phyloP scores from a whole-genome alignment of 2,113 vertebrate species.

The Triplophysa rosa region DNA sequence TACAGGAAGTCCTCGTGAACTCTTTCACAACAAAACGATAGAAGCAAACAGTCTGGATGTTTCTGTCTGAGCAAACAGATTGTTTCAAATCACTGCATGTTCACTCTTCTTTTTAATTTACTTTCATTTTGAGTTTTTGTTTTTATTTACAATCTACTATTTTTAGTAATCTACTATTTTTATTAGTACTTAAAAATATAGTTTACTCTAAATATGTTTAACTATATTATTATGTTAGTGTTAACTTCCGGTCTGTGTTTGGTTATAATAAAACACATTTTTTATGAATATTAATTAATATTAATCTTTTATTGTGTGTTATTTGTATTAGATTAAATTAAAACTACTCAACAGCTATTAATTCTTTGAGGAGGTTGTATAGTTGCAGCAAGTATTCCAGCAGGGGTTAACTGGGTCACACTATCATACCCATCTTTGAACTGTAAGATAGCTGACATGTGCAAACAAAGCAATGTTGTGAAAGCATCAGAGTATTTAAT shows the following conservation, averaged over 20 bases:
- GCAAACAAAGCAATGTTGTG: background rate
- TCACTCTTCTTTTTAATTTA: background rate
- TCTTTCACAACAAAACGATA: constrained; percentile 29
- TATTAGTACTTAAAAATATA: no score
- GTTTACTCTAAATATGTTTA: no score
- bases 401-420: background rate
- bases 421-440: background rate
- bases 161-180: no score
- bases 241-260: no score
- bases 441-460: background rate
- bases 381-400: background rate
- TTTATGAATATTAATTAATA: no score
- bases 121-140: no score
- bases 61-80: background rate
- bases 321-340: no score
- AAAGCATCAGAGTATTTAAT: background rate
- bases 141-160: no score
- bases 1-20: constrained; percentile 22
- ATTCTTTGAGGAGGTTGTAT: background rate
- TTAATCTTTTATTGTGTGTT: no score
- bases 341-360: no score
- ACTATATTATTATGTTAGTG: no score
- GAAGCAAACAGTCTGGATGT: background rate
- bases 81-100: background rate
- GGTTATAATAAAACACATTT: no score